Evolutionary conservation across 2,113 vertebrate species (phyloP).

Genomic region (Romanogobio albipinnatus): DNA sequence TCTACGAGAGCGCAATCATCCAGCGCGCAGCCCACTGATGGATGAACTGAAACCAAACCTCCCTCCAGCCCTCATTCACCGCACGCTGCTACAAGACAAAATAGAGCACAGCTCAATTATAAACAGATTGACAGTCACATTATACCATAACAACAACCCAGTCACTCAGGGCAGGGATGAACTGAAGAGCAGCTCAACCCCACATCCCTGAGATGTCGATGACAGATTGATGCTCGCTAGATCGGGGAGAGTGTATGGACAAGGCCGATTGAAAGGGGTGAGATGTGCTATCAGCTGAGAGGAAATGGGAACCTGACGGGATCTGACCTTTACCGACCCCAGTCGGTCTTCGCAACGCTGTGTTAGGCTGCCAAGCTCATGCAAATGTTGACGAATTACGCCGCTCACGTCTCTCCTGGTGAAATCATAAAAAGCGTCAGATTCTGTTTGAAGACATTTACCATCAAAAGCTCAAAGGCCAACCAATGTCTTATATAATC

Average conservation of each 20-base stretch:
- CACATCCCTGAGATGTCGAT: slow-evolving; percentile 7
- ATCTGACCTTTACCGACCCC: slow-evolving; percentile 22
- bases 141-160: slow-evolving; percentile 47
- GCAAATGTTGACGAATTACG: slow-evolving; percentile 7
- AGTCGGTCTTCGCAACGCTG: neutral
- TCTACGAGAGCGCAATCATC: slow-evolving; percentile 51
- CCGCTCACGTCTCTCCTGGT: neutral
- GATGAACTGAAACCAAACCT: slow-evolving; percentile 40
- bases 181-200: slow-evolving; percentile 26
- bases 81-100: slow-evolving; percentile 53
- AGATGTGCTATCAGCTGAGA: slow-evolving; percentile 9
- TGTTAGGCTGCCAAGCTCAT: slow-evolving; percentile 19
- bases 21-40: slow-evolving; percentile 33
- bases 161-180: slow-evolving; percentile 43
- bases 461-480: neutral
- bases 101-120: slow-evolving; percentile 60
- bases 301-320: slow-evolving; percentile 32
- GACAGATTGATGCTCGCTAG: slow-evolving; percentile 20
- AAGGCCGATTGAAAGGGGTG: neutral
- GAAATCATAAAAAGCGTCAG: neutral
- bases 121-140: slow-evolving; percentile 57
- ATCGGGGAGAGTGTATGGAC: slow-evolving; percentile 4
- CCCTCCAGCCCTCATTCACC: slow-evolving; percentile 41
- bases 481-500: neutral
- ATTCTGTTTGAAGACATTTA: slow-evolving; percentile 23